Conservation (phyloP, 2,888 invertebrate species). For the Brachypalpus laphriformis region DNA sequence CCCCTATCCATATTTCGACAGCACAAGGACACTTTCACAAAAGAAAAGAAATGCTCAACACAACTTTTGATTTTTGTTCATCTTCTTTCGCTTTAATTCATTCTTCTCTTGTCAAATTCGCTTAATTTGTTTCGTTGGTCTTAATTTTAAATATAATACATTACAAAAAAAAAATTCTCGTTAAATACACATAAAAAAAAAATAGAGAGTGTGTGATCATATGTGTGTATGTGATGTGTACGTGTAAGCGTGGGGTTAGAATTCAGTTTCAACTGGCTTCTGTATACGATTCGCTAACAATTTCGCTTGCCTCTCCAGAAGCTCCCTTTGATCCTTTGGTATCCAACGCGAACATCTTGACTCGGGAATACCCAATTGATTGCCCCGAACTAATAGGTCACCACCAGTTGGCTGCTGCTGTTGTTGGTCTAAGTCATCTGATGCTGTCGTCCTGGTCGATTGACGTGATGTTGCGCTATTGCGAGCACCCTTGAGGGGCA, state of each 20-base stretch:
- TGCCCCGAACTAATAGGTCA: slow-evolving; percentile 79
- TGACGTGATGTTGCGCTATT: slow-evolving; percentile 79
- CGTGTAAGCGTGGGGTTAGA: slow-evolving; percentile 75
- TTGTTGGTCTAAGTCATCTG: slow-evolving; percentile 46
- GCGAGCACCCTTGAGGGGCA: slow-evolving; percentile 78
- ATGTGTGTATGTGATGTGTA: slow-evolving; percentile 4
- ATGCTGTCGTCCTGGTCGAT: slow-evolving; percentile 71
- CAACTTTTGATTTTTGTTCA: slow-evolving; percentile 17
- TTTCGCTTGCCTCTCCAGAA: slow-evolving; percentile 81
- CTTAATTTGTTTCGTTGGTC: slow-evolving; percentile 31
- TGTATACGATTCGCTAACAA: slow-evolving; percentile 79
- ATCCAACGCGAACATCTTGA: slow-evolving; percentile 82
- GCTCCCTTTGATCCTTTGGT: slow-evolving; percentile 82
- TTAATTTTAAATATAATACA: slow-evolving; percentile 57
- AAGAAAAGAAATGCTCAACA: slow-evolving; percentile 34
- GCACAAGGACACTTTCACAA: slow-evolving; percentile 29
- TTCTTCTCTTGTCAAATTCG: slow-evolving; percentile 22
- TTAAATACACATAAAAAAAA: slow-evolving; percentile 39
- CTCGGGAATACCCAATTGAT: slow-evolving; percentile 81
- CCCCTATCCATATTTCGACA: background rate
- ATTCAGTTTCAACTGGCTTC: slow-evolving; percentile 81
- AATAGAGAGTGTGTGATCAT: slow-evolving; percentile 14
- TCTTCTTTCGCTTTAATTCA: slow-evolving; percentile 48
- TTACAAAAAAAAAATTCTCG: slow-evolving; percentile 44
- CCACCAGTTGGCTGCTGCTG: slow-evolving; percentile 33